Base-by-base conservation (phyloP, 53 echinoderm and acorn worm species). In the Holothuria scabra region DNA sequence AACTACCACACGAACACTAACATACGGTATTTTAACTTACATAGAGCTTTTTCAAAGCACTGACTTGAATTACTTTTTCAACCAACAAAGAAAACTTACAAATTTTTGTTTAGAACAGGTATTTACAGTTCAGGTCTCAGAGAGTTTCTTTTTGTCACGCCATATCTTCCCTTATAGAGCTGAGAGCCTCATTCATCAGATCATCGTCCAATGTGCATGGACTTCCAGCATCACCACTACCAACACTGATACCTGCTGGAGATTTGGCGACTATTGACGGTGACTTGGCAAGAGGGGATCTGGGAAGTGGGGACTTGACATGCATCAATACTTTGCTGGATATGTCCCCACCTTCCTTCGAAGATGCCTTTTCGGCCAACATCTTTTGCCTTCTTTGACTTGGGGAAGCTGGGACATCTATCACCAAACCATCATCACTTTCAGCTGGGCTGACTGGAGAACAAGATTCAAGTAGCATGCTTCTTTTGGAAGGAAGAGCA, bases 201-300 rank as follows among this genome's bases (percentile, higher is more conserved):
- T 99, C 99, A 87, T 99, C 99, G 76, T 99, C 99, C 33, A 99
- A 92, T 7, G 74, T 62, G 66, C 97, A 97, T 1, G 99, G 99
- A 89, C 99, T 99, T 28, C 69, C 84, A 14, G 76, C 82, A 11
- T 81, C 79, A 29, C 81, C 76, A 67, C 87, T 88, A 14, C 84
- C 89, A 68, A 79, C 75, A 63, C 86, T 87, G 30, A 89, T 74
- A 9, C 80, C 87, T 7, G 87, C 28, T 66, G 90, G 87, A 59
- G 90, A 87, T 56, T 90, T 87, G 28, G 25, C 33, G 4, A 55
- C 69, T 30, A 93, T 20, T 22, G 21, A 9, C 0, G 87, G 76
- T 28, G 91, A 87, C 84, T 87, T 87, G 62, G 83, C 74, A 61
- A 79, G 79, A 21, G 91, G 91, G 2, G 88, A 91, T 25, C 44